Evolutionary conservation across 2,113 vertebrate species (phyloP), one percentile per base, ranked within the genome.

Genomic region (Catharus minimus): DNA sequence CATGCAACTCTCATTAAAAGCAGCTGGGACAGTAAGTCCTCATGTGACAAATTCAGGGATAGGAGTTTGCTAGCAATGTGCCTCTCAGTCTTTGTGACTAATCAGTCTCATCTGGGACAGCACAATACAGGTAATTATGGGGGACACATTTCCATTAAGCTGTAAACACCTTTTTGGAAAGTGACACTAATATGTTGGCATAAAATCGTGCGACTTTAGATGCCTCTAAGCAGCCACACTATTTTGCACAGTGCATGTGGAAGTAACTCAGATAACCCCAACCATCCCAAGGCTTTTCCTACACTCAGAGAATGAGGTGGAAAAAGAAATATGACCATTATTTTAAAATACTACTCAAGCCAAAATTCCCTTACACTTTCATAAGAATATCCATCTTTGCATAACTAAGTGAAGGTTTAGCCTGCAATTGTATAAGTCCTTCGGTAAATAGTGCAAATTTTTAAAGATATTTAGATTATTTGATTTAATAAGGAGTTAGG

Each of bases 1-100:
- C 74, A 68, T 50, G 30, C 39, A 85, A 28, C 19, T 88, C 55
- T 68, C 62, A 87, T 92, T 80, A 92, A 80, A 94, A 91, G 72
- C 88, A 92, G 43, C 71, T 93, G 84, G 55, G 30, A 92, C 57
- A 87, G 4, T 56, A 93, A 89, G 84, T 77, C 85, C 79, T 88
- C 6, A 3, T 56, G 62, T 76, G 82, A 91, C 85, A 91, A 91
- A 66, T 26, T 56, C 56, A 74, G 60, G 47, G 67, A 36, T 43
- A 69, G 4, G 12, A 73, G 47, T 87, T 89, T 65, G 47, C 32
- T 26, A 17, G 39, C 27, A 74, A 61, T 32, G 24, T 24, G 52
- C 24, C 44, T 89, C 43, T 88, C 46, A 39, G 79, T 58, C 43
- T 86, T 71, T 80, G 41, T 77, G 79, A 77, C 68, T 86, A 71